A percentile compares a stretch with the other conserved stretches of the same genome.
These are phyloP conservation scores for Eupithecia centaureata DNA, from an alignment of 2,888 invertebrate genomes.

Conservation along the genomic window DNA sequence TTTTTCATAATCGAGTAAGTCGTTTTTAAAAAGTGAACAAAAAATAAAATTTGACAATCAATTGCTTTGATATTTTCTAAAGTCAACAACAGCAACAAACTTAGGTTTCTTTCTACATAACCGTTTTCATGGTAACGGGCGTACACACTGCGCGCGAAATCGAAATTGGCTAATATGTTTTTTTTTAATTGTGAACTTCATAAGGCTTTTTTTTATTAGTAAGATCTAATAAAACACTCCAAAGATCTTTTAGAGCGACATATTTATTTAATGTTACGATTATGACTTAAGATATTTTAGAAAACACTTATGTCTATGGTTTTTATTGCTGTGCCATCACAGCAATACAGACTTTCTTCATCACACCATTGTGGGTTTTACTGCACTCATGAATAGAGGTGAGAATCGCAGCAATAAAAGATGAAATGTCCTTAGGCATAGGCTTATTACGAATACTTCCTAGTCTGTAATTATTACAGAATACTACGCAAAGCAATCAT, in stretches of 20 bases:
- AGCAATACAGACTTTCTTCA: background rate
- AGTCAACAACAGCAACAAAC: no score
- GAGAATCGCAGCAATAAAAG: slow-evolving; percentile 24
- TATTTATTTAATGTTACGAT: background rate
- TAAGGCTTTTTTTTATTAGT: no score
- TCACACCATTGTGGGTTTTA: slow-evolving; percentile 18
- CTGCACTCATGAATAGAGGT: slow-evolving; percentile 17
- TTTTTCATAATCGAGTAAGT: no score
- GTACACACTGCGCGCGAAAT: no score
- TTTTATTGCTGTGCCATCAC: background rate
- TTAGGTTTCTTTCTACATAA: no score
- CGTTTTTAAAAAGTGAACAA: no score
- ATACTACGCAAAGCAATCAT: slow-evolving; percentile 7
- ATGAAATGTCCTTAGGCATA: slow-evolving; percentile 36
- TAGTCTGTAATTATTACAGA: slow-evolving; percentile 37
- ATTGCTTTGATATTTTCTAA: no score
- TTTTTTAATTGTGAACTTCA: no score
- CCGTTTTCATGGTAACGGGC: no score
- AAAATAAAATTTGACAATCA: no score
- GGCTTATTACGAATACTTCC: slow-evolving; percentile 42
- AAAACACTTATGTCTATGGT: background rate
- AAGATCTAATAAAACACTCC: no score
- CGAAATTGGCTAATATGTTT: no score
- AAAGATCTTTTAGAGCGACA: background rate
- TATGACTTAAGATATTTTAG: background rate